phyloP scores from a whole-genome alignment of 2,888 invertebrate species.

The Therioaphis trifolii region DNA sequence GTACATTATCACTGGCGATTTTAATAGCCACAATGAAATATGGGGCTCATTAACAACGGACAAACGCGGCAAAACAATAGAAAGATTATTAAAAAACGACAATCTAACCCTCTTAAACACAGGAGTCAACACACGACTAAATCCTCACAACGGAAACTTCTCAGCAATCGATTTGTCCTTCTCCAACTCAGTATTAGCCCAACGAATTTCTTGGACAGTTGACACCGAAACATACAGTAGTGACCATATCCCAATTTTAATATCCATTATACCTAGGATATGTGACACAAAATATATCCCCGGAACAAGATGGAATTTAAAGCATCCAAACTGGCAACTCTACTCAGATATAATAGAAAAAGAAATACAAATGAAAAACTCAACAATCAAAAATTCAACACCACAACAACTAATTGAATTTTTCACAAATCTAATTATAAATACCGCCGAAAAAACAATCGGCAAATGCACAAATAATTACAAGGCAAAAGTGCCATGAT shows the following conservation, averaged over 20 bases:
- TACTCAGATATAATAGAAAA: background rate
- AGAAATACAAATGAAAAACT: background rate
- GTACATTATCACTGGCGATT: background rate
- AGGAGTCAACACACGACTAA: constrained; percentile 4
- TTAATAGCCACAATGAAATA: background rate
- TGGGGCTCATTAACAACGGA: constrained; percentile 5
- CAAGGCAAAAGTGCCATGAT: background rate
- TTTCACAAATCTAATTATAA: background rate
- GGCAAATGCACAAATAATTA: background rate
- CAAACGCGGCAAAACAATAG: background rate
- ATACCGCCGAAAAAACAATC: background rate
- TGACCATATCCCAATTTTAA: background rate
- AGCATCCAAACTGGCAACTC: background rate
- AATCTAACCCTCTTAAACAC: too few relatives aligned
- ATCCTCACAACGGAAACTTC: background rate
- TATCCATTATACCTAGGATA: background rate
- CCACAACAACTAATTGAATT: background rate
- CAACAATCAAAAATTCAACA: background rate
- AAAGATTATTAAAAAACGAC: constrained; percentile 2
- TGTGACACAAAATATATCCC: background rate
- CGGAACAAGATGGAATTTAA: background rate
- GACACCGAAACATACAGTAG: background rate
- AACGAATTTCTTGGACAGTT: background rate
- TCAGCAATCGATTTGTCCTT: constrained; percentile 10
- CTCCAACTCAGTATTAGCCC: background rate